phyloP scores from a whole-genome alignment of 1,140 invertebrate species.

The Neuroterus valhalla region DNA sequence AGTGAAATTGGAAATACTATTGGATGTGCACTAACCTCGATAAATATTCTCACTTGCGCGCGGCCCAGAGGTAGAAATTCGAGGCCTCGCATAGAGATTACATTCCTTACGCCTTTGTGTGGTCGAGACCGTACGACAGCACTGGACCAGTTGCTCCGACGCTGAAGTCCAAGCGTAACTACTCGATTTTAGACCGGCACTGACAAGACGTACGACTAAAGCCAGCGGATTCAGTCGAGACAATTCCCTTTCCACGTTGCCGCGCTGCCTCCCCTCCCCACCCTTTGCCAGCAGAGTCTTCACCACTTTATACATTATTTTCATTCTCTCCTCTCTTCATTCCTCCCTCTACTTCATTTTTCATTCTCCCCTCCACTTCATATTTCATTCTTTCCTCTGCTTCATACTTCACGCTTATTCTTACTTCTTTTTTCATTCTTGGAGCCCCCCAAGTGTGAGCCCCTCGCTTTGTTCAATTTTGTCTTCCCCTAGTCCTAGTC shows the following conservation, averaged over 20 bases:
- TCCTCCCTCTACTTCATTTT: slow-evolving; percentile 32
- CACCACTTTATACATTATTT: slow-evolving; percentile 24
- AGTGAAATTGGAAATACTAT: background rate
- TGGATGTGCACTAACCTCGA: slow-evolving; percentile 42
- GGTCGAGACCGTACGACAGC: slow-evolving; percentile 47
- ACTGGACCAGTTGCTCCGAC: slow-evolving; percentile 72
- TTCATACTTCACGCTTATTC: slow-evolving; percentile 3
- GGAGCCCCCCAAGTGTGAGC: too few relatives aligned
- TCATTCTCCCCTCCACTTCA: too few relatives aligned
- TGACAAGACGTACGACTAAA: slow-evolving; percentile 25
- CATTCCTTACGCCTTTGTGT: slow-evolving; percentile 64
- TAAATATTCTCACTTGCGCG: slow-evolving; percentile 45
- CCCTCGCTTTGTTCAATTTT: too few relatives aligned
- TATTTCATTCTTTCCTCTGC: background rate
- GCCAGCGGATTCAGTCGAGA: slow-evolving; percentile 27
- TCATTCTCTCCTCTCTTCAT: slow-evolving; percentile 31
- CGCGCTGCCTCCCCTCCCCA: slow-evolving; percentile 30
- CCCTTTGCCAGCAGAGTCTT: too few relatives aligned
- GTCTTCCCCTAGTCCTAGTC: too few relatives aligned
- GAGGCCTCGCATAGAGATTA: slow-evolving; percentile 63
- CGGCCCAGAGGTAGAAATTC: slow-evolving; percentile 55
- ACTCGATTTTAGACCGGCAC: slow-evolving; percentile 54
- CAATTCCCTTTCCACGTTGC: background rate
- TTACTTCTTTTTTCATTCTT: too few relatives aligned
- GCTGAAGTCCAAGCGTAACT: slow-evolving; percentile 66